phyloP scores from a whole-genome alignment of 2,797 vertebrate genomes.

The Karalla daura region DNA sequence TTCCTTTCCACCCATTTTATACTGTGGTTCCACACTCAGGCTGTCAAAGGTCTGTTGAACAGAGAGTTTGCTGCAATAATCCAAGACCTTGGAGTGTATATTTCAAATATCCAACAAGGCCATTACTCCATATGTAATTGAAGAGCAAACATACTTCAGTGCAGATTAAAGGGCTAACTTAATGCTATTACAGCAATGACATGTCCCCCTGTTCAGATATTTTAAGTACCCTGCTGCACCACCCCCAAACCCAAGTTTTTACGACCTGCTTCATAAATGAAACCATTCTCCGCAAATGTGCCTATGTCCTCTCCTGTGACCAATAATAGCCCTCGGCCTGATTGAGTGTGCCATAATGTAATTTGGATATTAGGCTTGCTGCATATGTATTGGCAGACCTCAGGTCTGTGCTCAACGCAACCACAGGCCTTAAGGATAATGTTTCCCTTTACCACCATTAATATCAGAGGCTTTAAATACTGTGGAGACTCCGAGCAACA shows the following conservation, averaged over 20 bases:
- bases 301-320: conserved; percentile 78
- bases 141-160: conserved; percentile 79
- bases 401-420: conserved; percentile 68
- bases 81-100: conserved; percentile 50
- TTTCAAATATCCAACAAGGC: conserved; percentile 60
- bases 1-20: conserved; percentile 5
- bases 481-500: conserved; percentile 57
- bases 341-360: conserved; percentile 73
- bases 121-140: conserved; percentile 68
- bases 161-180: conserved; percentile 76
- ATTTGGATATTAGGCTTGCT: conserved; percentile 76
- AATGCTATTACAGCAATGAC: conserved; percentile 74
- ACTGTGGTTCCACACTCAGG: conserved; percentile 4
- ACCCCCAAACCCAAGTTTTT: conserved; percentile 64
- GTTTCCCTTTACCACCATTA: conserved; percentile 79
- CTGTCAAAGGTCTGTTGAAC: conserved; percentile 35
- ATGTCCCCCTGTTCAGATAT: conserved; percentile 70
- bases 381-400: conserved; percentile 74
- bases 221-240: conserved; percentile 67
- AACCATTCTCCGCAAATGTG: conserved; percentile 78
- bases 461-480: conserved; percentile 72
- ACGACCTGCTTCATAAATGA: conserved; percentile 81
- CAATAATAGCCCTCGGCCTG: conserved; percentile 69
- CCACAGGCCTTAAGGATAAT: conserved; percentile 70
- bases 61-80: conserved; percentile 29